Evolutionary conservation across 2,797 vertebrate species (phyloP), one percentile per base, ranked within the genome.

Genomic region (Chaetodon trifasciatus): DNA sequence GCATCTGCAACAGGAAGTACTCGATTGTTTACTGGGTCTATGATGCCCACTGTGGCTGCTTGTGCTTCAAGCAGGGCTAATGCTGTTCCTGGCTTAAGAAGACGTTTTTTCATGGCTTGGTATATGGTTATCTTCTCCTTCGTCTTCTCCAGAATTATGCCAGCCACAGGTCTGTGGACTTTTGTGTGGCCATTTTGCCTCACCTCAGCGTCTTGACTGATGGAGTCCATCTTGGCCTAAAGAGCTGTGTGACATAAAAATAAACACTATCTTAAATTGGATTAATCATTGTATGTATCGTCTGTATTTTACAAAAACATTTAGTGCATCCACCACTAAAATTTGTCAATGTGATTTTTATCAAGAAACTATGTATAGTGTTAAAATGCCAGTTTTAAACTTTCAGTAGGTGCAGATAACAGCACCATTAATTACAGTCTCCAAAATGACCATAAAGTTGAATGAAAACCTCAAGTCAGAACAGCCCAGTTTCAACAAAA

Each of bases 11-110:
- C 96, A 0, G 96, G 93, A 89, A 97, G 88, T 82, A 95, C 96
- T 68, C 90, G 92, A 58, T 97, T 97, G 75, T 96, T 97, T 83
- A 97, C 93, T 2, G 97, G 97, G 87, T 99, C 97, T 0, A 98
- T 81, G 16, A 99, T 96, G 0, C 98, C 97, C 0, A 94, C 96
- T 0, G 97, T 98, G 81, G 97, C 97, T 0, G 97, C 97, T 91
- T 99, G 98, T 0, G 98, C 98, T 91, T 99, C 97, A 63, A 99
- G 93, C 13, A 99, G 93, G 81, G 97, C 97, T 0, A 98, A 95
- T 0, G 97, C 97, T 0, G 97, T 98, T 79, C 96, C 97, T 0
- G 96, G 96, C 24, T 96, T 95, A 42, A 99, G 96, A 74, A 99
- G 92, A 4, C 94, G 88, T 74, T 97, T 98, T 88, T 98, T 99